Evolutionary conservation across 2,113 vertebrate species (phyloP).

Genomic region (Spizaetus ornatus): DNA sequence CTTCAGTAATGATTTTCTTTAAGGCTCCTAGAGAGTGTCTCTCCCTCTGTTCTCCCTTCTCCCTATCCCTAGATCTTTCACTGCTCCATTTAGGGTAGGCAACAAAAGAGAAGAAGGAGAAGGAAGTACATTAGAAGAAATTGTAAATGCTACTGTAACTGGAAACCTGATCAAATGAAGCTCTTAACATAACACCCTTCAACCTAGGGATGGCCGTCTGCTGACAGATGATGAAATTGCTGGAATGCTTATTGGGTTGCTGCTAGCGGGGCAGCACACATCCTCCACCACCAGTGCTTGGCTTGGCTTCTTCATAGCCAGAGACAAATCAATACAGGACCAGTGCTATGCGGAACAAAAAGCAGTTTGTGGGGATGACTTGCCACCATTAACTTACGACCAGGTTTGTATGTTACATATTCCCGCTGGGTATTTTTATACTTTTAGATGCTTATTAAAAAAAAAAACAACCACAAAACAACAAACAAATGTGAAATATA

Average conservation of each 20-base stretch:
- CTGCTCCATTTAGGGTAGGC: background rate
- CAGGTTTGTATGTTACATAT: conserved; percentile 74
- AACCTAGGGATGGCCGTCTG: conserved; percentile 78
- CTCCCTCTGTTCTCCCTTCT: background rate
- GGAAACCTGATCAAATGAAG: background rate
- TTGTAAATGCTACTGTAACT: background rate
- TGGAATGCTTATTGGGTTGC: conserved; percentile 92
- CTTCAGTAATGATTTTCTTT: background rate
- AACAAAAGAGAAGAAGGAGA: background rate
- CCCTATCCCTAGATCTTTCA: background rate
- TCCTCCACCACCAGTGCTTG: conserved; percentile 96
- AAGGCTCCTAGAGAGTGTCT: background rate
- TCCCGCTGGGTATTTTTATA: background rate
- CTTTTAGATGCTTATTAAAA: background rate
- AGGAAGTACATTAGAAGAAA: background rate
- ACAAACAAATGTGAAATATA: rapidly evolving
- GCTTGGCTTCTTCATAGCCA: conserved; percentile 94
- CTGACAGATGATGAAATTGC: conserved; percentile 85
- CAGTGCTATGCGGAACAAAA: conserved; percentile 89
- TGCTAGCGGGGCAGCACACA: conserved; percentile 94
- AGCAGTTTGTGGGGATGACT: conserved; percentile 81
- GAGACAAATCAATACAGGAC: conserved; percentile 81
- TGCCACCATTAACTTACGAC: conserved; percentile 83
- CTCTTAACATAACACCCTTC: background rate
- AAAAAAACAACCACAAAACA: background rate